Evolutionary conservation across 2,888 invertebrate genomes (phyloP), one percentile per base, ranked within the genome.

Genomic region (Drosophila buzzatii): DNA sequence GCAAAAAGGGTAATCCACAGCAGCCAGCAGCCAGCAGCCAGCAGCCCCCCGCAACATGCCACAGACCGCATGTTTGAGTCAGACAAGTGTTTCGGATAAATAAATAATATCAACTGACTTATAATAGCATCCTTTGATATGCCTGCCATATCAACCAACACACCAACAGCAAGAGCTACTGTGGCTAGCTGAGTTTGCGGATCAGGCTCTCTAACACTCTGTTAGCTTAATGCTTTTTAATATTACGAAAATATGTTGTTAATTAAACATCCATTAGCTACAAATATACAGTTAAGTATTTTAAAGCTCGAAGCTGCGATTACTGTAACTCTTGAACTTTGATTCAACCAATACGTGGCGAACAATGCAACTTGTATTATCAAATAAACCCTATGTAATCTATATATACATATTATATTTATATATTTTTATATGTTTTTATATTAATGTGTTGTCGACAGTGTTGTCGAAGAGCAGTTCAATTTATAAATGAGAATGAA

Each of bases 41-140:
- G 31, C n/a, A 27, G 47, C 23, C 56, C 10, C 52, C 8, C 33
- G 31, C 31, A 31, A 12, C 55, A 9, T 14, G 51, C 57, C 20
- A 23, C 41, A 49, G 33, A 33, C 59, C 47, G 31, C 41, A 37
- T 41, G 49, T 20, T 42, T 12, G 37, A 70, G 52, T 41, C 56
- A 42, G 44, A 42, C 20, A 75, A 65, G 53, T 59, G 63, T 70
- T 64, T 44, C 57, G 33, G 23, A 63, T 77, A 69, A 80, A 80
- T 72, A 76, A 76, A 55, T 76, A 69, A 68, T 65, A 39, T 62
- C 41, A 35, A 42, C 35, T 49, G 62, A 62, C 41, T 41, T 37
- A n/a, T 39, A 23, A 33, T 39, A n/a, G 8, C 63, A 60, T n/a
- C 35, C 35, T 47, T 10, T 61, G 64, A 49, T 49, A 12, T 45